Percentiles rank a stretch among this genome's conserved stretches.
Conservation (phyloP, 2,113 vertebrate species). For the Columba janthina region DNA sequence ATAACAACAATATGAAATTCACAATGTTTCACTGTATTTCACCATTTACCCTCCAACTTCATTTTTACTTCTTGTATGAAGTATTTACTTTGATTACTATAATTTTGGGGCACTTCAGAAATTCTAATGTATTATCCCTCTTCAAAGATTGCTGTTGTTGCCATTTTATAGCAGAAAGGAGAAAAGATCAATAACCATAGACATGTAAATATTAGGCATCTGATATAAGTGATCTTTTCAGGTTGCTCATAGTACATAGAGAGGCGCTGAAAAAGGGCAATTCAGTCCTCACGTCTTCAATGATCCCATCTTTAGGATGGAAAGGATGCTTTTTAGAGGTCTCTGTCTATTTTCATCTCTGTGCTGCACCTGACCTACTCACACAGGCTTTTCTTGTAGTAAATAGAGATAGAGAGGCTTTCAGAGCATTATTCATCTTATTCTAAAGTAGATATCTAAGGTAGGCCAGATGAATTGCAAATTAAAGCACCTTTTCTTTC, state of each 20-base stretch:
- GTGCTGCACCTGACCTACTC: not conserved
- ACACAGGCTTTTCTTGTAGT: not conserved
- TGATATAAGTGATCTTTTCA: not conserved
- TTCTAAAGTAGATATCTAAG: not conserved
- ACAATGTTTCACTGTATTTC: not conserved
- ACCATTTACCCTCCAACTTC: not conserved
- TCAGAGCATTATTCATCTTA: conserved; percentile 7
- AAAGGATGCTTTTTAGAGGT: not conserved
- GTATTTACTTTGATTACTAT: not conserved
- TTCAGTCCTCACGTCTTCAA: not conserved
- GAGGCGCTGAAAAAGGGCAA: not conserved
- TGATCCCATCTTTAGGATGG: not conserved
- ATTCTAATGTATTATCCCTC: not conserved
- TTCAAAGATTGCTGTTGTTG: not conserved
- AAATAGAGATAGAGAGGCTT: not conserved
- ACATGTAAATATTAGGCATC: not conserved
- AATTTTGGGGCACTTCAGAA: not conserved
- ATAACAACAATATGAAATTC: not conserved
- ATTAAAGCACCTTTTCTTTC: conserved; percentile 3
- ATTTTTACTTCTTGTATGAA: not conserved
- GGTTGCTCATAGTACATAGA: not conserved
- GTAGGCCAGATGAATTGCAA: not conserved
- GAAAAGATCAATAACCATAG: not conserved
- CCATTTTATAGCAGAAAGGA: not conserved
- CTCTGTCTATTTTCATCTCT: not conserved